These are phyloP conservation scores for Neotoma lepida DNA, from an alignment of 2,113 vertebrate species.

Conservation along the genomic window DNA sequence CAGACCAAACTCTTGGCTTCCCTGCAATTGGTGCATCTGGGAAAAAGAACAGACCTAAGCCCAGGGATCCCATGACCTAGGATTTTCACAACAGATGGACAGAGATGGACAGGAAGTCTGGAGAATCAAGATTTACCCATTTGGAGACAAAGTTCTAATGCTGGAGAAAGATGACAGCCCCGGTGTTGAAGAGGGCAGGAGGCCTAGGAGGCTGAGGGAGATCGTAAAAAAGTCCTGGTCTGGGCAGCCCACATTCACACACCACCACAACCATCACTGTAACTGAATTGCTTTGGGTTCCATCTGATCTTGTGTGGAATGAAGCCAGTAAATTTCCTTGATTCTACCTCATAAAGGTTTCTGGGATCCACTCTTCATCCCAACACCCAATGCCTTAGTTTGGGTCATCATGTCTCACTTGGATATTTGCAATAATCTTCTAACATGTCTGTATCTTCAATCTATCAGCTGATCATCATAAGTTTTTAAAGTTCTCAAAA, in stretches of 20 bases:
- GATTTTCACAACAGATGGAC: background rate
- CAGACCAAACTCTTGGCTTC: background rate
- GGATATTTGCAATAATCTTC: background rate
- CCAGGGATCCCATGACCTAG: background rate
- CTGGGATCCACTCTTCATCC: background rate
- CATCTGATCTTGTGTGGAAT: background rate
- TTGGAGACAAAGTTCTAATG: background rate
- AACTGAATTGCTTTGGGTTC: background rate
- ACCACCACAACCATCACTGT: background rate
- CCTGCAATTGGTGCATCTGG: background rate
- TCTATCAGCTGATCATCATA: background rate
- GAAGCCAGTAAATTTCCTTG: background rate
- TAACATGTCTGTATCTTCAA: background rate
- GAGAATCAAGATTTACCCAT: background rate
- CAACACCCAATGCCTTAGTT: background rate
- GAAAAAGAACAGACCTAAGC: background rate
- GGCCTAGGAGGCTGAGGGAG: background rate
- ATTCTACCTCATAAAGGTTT: background rate
- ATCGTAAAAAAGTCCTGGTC: background rate
- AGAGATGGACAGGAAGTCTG: background rate
- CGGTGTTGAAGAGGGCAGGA: background rate
- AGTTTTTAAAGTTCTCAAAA: background rate
- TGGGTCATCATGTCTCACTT: background rate
- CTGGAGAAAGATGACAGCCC: background rate
- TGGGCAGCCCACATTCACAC: background rate